A percentile compares a stretch with the other conserved stretches of the same genome.
phyloP scores from a whole-genome alignment of 2,113 vertebrate species.

The Vulpes vulpes region DNA sequence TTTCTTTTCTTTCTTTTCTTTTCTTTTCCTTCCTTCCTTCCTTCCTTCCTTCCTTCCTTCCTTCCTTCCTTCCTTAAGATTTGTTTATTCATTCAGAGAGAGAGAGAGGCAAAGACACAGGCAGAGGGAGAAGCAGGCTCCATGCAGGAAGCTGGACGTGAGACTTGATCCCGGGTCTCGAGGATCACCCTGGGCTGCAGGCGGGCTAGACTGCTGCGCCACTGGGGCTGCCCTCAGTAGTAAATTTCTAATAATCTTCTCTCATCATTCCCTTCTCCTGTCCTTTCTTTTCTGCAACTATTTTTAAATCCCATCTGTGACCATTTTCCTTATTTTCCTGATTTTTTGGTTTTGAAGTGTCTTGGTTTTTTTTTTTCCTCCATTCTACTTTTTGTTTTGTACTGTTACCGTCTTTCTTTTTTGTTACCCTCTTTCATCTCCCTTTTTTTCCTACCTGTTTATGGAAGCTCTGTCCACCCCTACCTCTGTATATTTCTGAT shows the following conservation, averaged over 20 bases:
- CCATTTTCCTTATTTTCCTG: neutral
- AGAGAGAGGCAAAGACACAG: too few relatives aligned
- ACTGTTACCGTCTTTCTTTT: neutral
- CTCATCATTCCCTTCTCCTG: neutral
- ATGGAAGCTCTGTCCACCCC: neutral
- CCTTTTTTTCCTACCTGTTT: neutral
- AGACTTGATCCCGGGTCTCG: too few relatives aligned
- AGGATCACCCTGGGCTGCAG: too few relatives aligned
- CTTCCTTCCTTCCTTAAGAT: accelerated
- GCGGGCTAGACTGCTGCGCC: too few relatives aligned
- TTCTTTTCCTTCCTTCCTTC: too few relatives aligned
- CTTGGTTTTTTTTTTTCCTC: neutral
- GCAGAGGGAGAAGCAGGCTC: too few relatives aligned
- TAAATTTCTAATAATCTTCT: neutral
- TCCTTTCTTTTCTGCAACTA: neutral
- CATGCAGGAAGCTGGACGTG: too few relatives aligned
- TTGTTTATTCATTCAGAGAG: too few relatives aligned
- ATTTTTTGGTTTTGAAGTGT: neutral
- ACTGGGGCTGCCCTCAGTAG: too few relatives aligned
- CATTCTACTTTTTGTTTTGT: neutral
- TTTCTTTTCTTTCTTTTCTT: neutral
- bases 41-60: too few relatives aligned
- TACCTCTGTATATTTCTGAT: constrained; percentile 1
- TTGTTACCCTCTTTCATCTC: neutral
- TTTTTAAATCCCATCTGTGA: neutral